Evolutionary conservation across 2,113 vertebrate genomes (phyloP).

Genomic region (Bos indicus): DNA sequence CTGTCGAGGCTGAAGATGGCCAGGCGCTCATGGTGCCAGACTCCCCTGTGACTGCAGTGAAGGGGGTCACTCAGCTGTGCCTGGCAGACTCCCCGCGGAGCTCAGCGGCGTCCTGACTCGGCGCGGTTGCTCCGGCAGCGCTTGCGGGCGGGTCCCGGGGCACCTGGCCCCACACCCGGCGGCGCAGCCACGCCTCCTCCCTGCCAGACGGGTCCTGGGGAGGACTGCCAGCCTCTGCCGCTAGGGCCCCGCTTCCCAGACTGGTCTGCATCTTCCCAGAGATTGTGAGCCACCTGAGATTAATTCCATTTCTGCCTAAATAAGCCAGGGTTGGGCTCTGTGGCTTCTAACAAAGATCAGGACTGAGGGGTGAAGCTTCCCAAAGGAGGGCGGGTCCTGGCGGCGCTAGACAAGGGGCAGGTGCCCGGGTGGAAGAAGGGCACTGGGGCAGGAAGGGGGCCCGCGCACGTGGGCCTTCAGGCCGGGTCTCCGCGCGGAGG

Average conservation of each 20-base stretch:
- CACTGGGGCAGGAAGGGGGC: not conserved
- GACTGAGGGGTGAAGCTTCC: not conserved
- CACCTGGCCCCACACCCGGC: not conserved
- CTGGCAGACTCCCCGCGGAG: too few species aligned
- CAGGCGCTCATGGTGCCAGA: not conserved
- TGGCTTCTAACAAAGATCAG: not conserved
- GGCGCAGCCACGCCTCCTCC: rapidly evolving
- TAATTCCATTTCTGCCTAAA: not conserved
- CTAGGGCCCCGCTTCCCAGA: not conserved
- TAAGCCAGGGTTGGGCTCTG: not conserved
- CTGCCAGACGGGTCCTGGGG: not conserved
- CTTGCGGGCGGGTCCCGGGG: not conserved
- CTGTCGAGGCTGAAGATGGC: not conserved
- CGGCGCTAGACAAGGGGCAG: not conserved
- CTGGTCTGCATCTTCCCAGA: not conserved
- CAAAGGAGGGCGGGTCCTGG: not conserved
- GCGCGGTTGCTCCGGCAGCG: not conserved
- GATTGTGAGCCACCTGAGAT: not conserved
- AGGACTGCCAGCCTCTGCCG: not conserved
- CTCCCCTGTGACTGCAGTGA: not conserved
- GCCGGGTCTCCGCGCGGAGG: not conserved
- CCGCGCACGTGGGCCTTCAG: not conserved
- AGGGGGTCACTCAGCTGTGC: not conserved
- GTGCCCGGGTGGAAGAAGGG: not conserved
- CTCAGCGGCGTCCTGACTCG: rapidly evolving